Conservation (phyloP, 2,113 vertebrate species). For the Pelodiscus sinensis region DNA sequence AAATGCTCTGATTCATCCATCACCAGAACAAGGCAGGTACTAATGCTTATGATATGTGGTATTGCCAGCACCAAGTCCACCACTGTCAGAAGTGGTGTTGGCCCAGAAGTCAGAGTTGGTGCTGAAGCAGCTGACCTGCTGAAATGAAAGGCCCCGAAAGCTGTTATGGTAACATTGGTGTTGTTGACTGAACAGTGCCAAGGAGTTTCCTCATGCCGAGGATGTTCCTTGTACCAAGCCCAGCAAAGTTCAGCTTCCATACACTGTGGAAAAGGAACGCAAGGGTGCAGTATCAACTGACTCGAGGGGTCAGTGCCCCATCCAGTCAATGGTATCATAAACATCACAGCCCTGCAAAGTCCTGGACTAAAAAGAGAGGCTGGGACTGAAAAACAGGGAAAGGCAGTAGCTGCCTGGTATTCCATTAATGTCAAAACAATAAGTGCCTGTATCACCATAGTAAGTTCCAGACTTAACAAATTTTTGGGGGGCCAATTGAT, state of each 20-base stretch:
- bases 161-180: too few species aligned
- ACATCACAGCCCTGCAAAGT: background rate
- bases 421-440: background rate
- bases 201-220: background rate
- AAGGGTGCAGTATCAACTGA: background rate
- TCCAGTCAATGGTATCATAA: background rate
- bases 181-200: too few species aligned
- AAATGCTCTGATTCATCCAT: too few species aligned
- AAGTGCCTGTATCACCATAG: background rate
- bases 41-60: too few species aligned
- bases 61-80: background rate
- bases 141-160: too few species aligned
- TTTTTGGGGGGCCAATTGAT: background rate
- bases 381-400: background rate
- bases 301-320: background rate
- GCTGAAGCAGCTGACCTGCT: background rate
- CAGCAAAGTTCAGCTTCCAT: background rate
- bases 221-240: background rate
- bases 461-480: background rate
- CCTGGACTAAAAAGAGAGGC: background rate
- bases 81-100: too few species aligned
- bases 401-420: background rate
- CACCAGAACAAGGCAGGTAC: too few species aligned
- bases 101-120: background rate
- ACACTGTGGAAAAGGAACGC: background rate